Base-by-base conservation (phyloP, 2,888 invertebrate genomes). In the Thereva unica region DNA sequence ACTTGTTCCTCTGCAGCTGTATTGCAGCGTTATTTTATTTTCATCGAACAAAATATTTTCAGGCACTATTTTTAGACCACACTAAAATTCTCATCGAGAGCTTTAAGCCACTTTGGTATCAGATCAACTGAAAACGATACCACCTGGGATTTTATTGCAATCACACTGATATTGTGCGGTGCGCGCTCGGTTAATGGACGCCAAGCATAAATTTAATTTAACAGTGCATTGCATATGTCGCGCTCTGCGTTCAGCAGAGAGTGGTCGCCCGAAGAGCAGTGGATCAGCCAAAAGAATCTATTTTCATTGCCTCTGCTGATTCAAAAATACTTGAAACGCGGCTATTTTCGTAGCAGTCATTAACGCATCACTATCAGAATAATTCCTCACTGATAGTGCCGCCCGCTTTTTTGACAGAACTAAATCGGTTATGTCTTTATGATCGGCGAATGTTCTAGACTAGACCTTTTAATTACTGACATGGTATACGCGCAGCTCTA, bases 361-460 rank as follows among this genome's bases (percentile, higher is more conserved):
- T 61, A 61, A 49, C 61, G 61, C 61, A 40, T 50, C 41, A 61
- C 61, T 61, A 61, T 61, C 50, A 61, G 61, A 61, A 61, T 61
- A 50, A 61, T 61, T 61, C 61, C 50, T 23, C 23, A 23, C 23
- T 23, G 23, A 23, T 23, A 23, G 23, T 23, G 1, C 23, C 23
- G 2, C 23, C 23, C 23, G 23, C 23, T 23, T 23, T 23, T 23
- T 23, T 23, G 23, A 23, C 23, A 23, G 2, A 23, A 23, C 2
- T 23, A 23, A 23, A 23, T 23, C 23, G 23, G 23, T 23, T 23
- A 23, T 23, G 23, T 23, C 23, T 23, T 2, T 23, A 23, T 23
- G 23, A 23, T 23, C 23, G 1, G 1, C 2, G 23, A 23, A 23
- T 23, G 23, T 23, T 23, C 23, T 1, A 23, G 23, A 23, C 23